Percentiles rank a stretch among this genome's conserved stretches.
These are phyloP conservation scores for Drosophila watanabei DNA, from an alignment of 1,140 invertebrate species.

Conservation along the genomic window DNA sequence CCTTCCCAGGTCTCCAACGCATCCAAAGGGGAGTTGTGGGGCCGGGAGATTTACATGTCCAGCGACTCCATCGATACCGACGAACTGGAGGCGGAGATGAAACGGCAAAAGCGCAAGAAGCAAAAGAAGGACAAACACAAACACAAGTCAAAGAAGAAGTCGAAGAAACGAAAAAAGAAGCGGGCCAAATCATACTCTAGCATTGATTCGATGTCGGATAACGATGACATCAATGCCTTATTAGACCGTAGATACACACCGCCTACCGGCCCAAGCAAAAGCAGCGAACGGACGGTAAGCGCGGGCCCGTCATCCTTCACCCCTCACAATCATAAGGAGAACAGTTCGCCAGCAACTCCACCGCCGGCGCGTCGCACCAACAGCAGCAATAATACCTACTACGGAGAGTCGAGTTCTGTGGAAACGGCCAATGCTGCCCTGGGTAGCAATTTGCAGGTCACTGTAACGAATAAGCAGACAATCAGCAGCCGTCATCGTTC, in stretches of 20 bases:
- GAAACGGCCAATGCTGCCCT: constrained; percentile 41
- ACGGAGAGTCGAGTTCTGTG: constrained; percentile 38
- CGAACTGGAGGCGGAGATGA: constrained; percentile 81
- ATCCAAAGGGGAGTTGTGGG: constrained; percentile 69
- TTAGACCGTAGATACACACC: constrained; percentile 85
- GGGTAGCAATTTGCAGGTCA: constrained; percentile 70
- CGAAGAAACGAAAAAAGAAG: constrained; percentile 89
- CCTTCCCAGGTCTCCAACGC: constrained; percentile 36
- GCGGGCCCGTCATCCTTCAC: constrained; percentile 83
- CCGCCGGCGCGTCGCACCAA: constrained; percentile 77
- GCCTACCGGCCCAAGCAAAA: constrained; percentile 77
- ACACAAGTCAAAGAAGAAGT: constrained; percentile 89
- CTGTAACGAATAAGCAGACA: constrained; percentile 70
- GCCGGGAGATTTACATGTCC: constrained; percentile 63
- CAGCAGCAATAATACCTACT: constrained; percentile 60
- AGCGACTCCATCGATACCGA: constrained; percentile 80
- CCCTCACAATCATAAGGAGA: constrained; percentile 79
- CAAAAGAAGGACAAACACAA: constrained; percentile 87
- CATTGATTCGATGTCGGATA: constrained; percentile 87
- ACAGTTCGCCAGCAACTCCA: constrained; percentile 87
- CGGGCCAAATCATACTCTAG: constrained; percentile 89
- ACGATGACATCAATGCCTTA: constrained; percentile 86
- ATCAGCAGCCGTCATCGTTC: constrained; percentile 68
- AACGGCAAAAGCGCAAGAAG: constrained; percentile 87
- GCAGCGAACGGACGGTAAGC: constrained; percentile 85